phyloP scores from a whole-genome alignment of 53 echinoderm and acorn worm species.

The Echinarachnius parma region DNA sequence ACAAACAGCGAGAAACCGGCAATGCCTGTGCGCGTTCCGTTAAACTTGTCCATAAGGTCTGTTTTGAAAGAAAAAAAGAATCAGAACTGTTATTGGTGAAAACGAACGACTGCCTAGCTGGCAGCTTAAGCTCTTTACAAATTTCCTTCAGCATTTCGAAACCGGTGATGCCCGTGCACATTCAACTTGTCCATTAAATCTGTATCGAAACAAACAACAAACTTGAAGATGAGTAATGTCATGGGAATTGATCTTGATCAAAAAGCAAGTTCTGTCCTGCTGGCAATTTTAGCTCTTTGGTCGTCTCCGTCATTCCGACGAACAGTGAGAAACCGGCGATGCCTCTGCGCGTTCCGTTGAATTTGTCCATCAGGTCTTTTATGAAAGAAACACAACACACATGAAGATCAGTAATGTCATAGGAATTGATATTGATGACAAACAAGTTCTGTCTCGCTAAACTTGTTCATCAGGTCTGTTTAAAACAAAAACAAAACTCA shows the following conservation, averaged over 20 bases:
- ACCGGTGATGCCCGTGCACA: too few relatives aligned
- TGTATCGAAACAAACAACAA: too few relatives aligned
- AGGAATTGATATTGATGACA: too few relatives aligned
- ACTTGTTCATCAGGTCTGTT: conserved; percentile 44
- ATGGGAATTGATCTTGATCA: too few relatives aligned
- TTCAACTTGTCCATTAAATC: too few relatives aligned
- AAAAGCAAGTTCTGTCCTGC: conserved; percentile 75
- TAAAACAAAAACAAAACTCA: neutral
- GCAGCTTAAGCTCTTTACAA: too few relatives aligned
- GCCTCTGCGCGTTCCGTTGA: conserved; percentile 69
- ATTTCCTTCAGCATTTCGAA: too few relatives aligned
- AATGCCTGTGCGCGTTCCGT: conserved; percentile 64
- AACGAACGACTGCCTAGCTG: neutral
- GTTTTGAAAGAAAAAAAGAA: neutral
- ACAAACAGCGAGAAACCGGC: conserved; percentile 82
- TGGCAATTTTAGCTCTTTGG: conserved; percentile 67
- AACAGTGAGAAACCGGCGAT: conserved; percentile 78
- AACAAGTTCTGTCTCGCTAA: conserved; percentile 67
- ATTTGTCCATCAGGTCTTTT: conserved; percentile 51
- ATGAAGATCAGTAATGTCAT: too few relatives aligned
- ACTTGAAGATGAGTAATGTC: too few relatives aligned
- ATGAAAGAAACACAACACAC: too few relatives aligned
- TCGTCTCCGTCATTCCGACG: conserved; percentile 72
- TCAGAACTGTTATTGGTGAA: too few relatives aligned
- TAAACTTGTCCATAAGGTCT: conserved; percentile 55